Conservation (phyloP, 2,113 vertebrate species). For the Chinchilla lanigera region DNA sequence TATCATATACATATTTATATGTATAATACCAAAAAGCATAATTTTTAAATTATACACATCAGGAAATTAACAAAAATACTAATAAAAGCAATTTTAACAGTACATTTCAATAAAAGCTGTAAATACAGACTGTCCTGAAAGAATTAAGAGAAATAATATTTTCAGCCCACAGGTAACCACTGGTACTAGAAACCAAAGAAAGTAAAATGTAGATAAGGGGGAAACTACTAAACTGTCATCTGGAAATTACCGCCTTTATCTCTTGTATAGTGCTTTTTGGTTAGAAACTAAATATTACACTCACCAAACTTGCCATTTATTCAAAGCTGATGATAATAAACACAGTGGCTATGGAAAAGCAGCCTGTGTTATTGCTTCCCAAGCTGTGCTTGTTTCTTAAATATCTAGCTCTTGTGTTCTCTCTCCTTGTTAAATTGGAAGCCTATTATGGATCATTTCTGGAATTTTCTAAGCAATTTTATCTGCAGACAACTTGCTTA, state of each 20-base stretch:
- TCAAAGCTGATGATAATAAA: background rate
- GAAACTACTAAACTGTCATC: background rate
- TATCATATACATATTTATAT: background rate
- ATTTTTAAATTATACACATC: no score
- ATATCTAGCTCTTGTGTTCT: background rate
- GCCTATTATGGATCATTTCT: background rate
- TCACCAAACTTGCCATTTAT: background rate
- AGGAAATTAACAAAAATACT: background rate
- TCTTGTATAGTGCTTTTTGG: background rate
- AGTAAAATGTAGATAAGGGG: background rate
- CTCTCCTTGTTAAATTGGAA: background rate
- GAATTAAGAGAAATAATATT: background rate
- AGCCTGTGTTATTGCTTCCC: background rate
- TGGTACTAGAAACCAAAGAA: background rate
- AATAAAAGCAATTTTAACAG: background rate
- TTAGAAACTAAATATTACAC: background rate
- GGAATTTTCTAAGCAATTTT: background rate
- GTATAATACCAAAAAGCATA: background rate
- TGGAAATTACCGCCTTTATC: background rate
- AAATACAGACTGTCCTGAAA: background rate
- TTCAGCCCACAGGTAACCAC: background rate
- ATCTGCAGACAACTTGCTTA: background rate
- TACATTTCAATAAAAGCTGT: background rate
- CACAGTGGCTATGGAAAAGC: background rate
- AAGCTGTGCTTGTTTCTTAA: background rate